A percentile compares a stretch with the other conserved stretches of the same genome.
These are phyloP conservation scores for Sciaenops ocellatus DNA, from an alignment of 2,797 vertebrate species.

Conservation along the genomic window DNA sequence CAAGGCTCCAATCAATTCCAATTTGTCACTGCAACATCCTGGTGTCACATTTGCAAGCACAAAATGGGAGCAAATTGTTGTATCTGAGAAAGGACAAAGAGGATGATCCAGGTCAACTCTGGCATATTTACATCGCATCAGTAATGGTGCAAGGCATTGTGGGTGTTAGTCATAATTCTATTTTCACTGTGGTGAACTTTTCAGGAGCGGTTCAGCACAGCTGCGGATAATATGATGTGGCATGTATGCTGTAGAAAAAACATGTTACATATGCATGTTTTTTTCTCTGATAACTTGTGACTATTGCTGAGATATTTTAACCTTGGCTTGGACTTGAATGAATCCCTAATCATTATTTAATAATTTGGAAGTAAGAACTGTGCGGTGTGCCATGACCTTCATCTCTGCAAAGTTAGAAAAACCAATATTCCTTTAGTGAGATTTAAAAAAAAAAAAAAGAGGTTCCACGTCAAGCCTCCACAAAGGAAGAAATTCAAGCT, in stretches of 20 bases:
- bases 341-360: neutral
- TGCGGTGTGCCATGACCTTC: neutral
- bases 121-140: slow-evolving; percentile 67
- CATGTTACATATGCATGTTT: neutral
- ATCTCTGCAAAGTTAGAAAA: slow-evolving; percentile 23
- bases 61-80: slow-evolving; percentile 75
- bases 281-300: neutral
- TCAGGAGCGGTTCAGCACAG: neutral
- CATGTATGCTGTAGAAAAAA: neutral
- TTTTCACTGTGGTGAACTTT: slow-evolving; percentile 28
- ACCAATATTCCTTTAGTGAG: neutral
- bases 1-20: slow-evolving; percentile 83
- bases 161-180: slow-evolving; percentile 45
- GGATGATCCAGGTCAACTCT: slow-evolving; percentile 67
- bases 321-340: slow-evolving; percentile 1
- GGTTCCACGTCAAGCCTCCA: neutral
- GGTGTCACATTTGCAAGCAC: slow-evolving; percentile 71
- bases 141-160: slow-evolving; percentile 46
- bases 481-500: neutral
- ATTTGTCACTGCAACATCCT: slow-evolving; percentile 79
- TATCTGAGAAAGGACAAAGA: slow-evolving; percentile 57
- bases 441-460: slow-evolving; percentile 16
- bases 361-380: neutral
- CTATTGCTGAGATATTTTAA: neutral
- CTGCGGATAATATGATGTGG: neutral